phyloP scores from a whole-genome alignment of 2,113 vertebrate genomes.

The Glaucidium brasilianum region DNA sequence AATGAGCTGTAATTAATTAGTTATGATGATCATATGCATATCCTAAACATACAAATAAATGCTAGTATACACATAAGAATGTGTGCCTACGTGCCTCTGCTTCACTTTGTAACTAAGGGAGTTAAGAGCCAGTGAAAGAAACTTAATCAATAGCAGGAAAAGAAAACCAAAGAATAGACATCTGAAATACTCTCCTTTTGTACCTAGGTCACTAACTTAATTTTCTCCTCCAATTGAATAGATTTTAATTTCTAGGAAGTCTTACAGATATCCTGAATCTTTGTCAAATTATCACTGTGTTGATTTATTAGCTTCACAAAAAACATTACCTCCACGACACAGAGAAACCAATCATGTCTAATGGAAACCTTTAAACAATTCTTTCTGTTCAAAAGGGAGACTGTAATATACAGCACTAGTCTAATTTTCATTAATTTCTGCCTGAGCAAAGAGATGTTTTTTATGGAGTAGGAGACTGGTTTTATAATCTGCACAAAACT shows the following conservation, averaged over 20 bases:
- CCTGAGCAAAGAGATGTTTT: background rate
- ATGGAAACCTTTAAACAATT: background rate
- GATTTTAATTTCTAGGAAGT: conserved; percentile 17
- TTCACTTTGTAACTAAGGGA: background rate
- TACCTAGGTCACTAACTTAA: background rate
- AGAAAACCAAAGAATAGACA: background rate
- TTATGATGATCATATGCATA: background rate
- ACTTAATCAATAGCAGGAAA: background rate
- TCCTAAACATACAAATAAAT: background rate
- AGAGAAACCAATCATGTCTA: background rate
- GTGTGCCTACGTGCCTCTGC: background rate
- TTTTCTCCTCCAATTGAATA: background rate
- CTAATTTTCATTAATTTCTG: background rate
- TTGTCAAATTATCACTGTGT: background rate
- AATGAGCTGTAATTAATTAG: background rate
- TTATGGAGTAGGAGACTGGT: background rate
- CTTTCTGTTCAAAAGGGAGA: background rate
- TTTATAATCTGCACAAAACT: background rate
- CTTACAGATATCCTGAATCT: background rate
- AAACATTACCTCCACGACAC: background rate
- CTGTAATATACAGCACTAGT: background rate
- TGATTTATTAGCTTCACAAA: conserved; percentile 9
- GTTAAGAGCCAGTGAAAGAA: background rate
- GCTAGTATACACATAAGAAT: no score
- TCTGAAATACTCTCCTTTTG: background rate